Percentiles rank a stretch among this genome's conserved stretches.
Evolutionary conservation across 2,113 vertebrate genomes (phyloP).

Genomic region (Chamaea fasciata): DNA sequence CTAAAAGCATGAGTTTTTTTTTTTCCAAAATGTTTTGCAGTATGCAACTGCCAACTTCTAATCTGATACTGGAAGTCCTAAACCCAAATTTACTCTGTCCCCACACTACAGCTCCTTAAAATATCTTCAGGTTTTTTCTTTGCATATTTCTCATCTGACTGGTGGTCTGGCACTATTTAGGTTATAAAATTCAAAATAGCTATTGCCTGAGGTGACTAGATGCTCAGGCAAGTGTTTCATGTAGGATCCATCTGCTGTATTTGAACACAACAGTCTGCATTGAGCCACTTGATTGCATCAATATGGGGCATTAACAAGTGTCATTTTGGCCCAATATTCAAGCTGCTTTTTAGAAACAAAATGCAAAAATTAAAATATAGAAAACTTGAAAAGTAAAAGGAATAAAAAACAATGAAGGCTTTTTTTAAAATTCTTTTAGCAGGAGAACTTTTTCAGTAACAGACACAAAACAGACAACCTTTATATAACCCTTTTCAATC

Average conservation of each 20-base stretch:
- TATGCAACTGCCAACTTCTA: background rate
- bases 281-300: background rate
- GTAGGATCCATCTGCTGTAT: background rate
- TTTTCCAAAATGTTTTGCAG: background rate
- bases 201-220: background rate
- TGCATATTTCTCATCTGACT: slow-evolving; percentile 3
- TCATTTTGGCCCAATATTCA: background rate
- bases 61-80: background rate
- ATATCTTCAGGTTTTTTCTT: background rate
- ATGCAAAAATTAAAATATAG: background rate
- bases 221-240: background rate
- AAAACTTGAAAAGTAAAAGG: background rate
- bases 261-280: background rate
- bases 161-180: background rate
- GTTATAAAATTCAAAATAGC: background rate
- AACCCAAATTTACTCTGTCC: background rate
- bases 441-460: background rate
- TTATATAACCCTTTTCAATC: background rate
- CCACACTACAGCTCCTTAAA: background rate
- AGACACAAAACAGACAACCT: background rate
- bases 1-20: background rate
- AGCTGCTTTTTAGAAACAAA: background rate
- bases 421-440: background rate
- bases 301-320: background rate
- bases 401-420: background rate